Base-by-base conservation (phyloP, 2,113 vertebrate species). In the Odocoileus virginianus region DNA sequence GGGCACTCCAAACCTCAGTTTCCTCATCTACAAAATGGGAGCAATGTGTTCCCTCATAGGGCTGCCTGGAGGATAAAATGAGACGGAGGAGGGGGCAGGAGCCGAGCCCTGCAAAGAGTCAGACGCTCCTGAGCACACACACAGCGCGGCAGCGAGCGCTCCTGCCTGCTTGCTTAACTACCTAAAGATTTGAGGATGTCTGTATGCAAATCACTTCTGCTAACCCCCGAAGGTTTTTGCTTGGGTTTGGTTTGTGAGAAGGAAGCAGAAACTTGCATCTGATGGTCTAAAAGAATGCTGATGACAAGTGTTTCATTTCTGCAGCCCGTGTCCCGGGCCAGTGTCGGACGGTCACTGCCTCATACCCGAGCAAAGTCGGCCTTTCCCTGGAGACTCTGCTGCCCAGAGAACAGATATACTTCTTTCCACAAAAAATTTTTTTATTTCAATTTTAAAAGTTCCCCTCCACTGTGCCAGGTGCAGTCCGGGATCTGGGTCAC, bases 261-360 rank as follows among this genome's bases (percentile, higher is more conserved):
- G 86, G 89, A 97, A 97, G 36, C 45, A 88, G 64, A 92, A 43
- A 87, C n/a, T 78, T 74, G 67, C 58, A 78, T 85, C 85, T 78
- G 82, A 58, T 14, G n/a, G 50, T 33, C 58, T 60, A 15, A 43
- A 89, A 79, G 54, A 60, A 30, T 52, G 45, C 90, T 84, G 64
- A 94, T n/a, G 30, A 7, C 13, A 8, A 28, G 58, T 21, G 74
- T 97, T 97, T 98, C 82, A 1, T 91, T 92, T 95, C 91, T 94
- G 87, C 64, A 67, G 74, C 16, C 60, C n/a, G 2, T 0, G 2
- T 21, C 54, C 60, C 10, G 2, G 92, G 50, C 55, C 47, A 57
- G 45, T 0, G 2, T 40, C 6, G 3, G 1, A n/a, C 0, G 7
- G 84, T 47, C 23, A 28, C 27, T 17, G 23, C 27, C 15, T 9